phyloP scores from a whole-genome alignment of 2,797 vertebrate genomes.

The Holocentrus rufus region DNA sequence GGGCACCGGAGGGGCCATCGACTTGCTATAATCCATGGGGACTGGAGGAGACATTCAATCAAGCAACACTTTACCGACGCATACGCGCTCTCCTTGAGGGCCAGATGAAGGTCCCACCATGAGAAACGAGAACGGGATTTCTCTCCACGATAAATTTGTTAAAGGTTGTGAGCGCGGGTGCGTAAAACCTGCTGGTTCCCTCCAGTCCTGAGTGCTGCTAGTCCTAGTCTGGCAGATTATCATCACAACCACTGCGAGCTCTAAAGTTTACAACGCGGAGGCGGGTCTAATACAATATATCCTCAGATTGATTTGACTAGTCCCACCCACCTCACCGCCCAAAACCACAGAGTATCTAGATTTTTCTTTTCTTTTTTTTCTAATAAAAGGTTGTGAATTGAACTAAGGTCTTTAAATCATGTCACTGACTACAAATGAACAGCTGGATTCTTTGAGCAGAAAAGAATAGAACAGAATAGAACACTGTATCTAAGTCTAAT shows the following conservation, averaged over 20 bases:
- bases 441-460: not conserved
- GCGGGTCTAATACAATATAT: conserved; percentile 36
- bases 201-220: conserved; percentile 32
- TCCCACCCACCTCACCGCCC: conserved; percentile 59
- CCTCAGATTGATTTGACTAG: conserved; percentile 53
- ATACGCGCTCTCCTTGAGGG: conserved; percentile 56
- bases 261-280: conserved; percentile 29
- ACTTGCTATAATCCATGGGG: conserved; percentile 81
- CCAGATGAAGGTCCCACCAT: conserved; percentile 61
- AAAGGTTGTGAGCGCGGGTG: not conserved
- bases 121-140: conserved; percentile 40
- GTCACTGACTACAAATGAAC: not conserved
- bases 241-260: not conserved
- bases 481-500: not conserved
- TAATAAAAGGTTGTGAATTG: not conserved
- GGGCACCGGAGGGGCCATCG: conserved; percentile 86
- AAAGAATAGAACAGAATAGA: not conserved
- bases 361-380: no score
- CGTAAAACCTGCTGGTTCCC: conserved; percentile 17
- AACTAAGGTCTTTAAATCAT: not conserved
- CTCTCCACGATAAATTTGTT: not conserved
- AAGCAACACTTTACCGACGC: conserved; percentile 42
- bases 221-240: conserved; percentile 15
- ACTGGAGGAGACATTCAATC: conserved; percentile 62
- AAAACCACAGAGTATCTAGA: not conserved